Conservation (phyloP, 1,140 invertebrate genomes). For the Leptonema lineaticorne region DNA sequence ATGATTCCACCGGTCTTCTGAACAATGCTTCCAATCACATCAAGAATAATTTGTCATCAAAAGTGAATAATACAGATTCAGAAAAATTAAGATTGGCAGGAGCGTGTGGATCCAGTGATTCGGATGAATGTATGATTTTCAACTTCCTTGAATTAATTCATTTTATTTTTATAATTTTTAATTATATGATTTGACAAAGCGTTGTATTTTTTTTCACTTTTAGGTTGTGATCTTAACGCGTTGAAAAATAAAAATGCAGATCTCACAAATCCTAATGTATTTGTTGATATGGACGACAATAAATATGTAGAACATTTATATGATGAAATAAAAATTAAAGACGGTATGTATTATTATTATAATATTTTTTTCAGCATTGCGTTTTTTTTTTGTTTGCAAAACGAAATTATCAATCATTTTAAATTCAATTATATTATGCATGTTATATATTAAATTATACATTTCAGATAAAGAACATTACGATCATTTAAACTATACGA, state of each 20-base stretch:
- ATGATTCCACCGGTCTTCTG: constrained; percentile 61
- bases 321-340: constrained; percentile 88
- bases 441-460: not conserved
- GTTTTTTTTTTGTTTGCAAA: constrained; percentile 39
- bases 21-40: constrained; percentile 61
- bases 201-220: constrained; percentile 53
- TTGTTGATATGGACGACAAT: constrained; percentile 74
- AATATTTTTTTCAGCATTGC: too few relatives aligned
- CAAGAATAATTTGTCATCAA: constrained; percentile 66
- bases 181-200: too few relatives aligned
- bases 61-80: constrained; percentile 61
- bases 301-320: constrained; percentile 79
- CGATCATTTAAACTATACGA: constrained; percentile 82
- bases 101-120: constrained; percentile 47
- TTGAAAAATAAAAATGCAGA: constrained; percentile 83
- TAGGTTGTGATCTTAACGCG: constrained; percentile 60
- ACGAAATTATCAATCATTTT: too few relatives aligned
- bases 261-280: constrained; percentile 81
- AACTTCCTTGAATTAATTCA: not conserved
- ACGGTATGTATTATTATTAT: constrained; percentile 44
- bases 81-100: constrained; percentile 58
- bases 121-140: constrained; percentile 52
- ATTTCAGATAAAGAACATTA: constrained; percentile 73
- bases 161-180: not conserved
- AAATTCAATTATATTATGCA: constrained; percentile 41